Conservation (phyloP, 2,113 vertebrate genomes). For the Cygnus buccinator region DNA sequence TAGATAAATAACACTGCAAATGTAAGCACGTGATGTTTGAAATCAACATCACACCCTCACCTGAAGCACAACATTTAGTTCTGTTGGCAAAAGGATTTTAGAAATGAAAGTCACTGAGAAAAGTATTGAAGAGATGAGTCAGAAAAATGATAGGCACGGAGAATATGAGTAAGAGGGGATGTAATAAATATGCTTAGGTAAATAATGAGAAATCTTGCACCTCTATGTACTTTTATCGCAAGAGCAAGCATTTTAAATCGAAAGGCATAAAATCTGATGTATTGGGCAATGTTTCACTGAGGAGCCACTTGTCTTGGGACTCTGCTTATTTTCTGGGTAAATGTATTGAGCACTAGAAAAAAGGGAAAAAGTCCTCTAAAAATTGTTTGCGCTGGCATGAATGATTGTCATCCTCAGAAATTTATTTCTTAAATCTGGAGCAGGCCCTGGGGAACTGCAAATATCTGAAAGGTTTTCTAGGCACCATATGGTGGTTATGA, state of each 20-base stretch:
- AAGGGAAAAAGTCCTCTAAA: neutral
- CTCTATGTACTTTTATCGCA: neutral
- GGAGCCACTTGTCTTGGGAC: neutral
- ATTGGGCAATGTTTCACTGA: neutral
- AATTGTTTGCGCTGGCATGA: neutral
- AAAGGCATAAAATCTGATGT: neutral
- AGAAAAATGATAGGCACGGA: neutral
- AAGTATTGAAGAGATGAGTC: neutral
- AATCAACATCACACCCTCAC: neutral
- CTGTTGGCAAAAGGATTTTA: neutral
- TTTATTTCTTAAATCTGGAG: neutral
- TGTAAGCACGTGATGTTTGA: neutral
- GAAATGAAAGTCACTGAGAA: neutral
- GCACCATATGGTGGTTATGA: conserved; percentile 66
- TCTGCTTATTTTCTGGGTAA: neutral
- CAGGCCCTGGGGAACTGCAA: neutral
- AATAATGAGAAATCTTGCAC: neutral
- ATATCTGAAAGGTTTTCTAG: conserved; percentile 36
- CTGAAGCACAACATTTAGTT: neutral
- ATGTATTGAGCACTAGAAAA: neutral
- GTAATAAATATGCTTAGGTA: neutral
- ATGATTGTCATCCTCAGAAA: neutral
- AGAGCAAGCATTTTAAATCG: neutral
- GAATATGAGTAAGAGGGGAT: neutral
- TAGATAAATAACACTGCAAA: neutral